These are phyloP conservation scores for Setophaga kirtlandii DNA, from an alignment of 2,113 vertebrate species.

Conservation along the genomic window DNA sequence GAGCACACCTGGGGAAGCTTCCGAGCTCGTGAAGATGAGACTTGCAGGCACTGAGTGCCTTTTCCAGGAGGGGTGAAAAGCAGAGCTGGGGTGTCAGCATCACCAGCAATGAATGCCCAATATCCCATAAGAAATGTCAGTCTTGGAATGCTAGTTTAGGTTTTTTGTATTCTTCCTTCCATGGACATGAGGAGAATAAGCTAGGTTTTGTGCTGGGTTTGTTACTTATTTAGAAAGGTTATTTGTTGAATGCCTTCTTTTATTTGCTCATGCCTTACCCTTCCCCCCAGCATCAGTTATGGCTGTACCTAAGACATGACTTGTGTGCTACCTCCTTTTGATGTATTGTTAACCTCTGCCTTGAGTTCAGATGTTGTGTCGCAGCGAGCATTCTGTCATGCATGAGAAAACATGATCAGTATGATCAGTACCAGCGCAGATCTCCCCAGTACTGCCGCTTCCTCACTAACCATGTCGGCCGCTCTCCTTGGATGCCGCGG, in stretches of 20 bases:
- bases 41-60: neutral
- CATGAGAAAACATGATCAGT: neutral
- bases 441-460: neutral
- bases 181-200: neutral
- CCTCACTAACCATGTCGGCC: fast-evolving
- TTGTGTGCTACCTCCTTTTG: neutral
- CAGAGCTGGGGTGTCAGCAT: neutral
- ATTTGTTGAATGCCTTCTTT: neutral
- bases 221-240: neutral
- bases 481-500: fast-evolving
- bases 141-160: neutral
- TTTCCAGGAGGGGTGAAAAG: neutral
- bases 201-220: neutral
- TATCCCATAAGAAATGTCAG: fast-evolving
- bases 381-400: neutral
- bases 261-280: neutral
- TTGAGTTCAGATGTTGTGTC: neutral
- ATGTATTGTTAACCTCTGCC: neutral
- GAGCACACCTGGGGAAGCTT: neutral
- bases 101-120: neutral
- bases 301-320: neutral
- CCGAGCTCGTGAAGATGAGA: neutral
- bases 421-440: neutral
- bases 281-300: neutral
- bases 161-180: neutral